Percentiles rank a stretch among this genome's conserved stretches.
These are phyloP conservation scores for Ips typographus DNA, from an alignment of 1,140 invertebrate species.

Conservation along the genomic window DNA sequence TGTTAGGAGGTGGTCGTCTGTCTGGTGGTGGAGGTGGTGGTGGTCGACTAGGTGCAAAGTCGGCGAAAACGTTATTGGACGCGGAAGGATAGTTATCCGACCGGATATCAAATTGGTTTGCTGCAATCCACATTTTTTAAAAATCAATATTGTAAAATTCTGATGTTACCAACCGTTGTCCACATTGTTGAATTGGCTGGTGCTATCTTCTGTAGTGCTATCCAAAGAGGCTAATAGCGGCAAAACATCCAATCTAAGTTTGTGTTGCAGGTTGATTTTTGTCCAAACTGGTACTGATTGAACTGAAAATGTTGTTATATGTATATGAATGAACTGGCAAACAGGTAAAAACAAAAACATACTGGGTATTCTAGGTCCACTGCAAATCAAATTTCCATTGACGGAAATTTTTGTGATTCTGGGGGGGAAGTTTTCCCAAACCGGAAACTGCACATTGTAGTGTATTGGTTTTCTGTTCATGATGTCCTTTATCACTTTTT, in stretches of 20 bases:
- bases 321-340: not conserved
- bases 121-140: not conserved
- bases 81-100: not conserved
- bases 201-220: constrained; percentile 11
- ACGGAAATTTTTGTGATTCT: constrained; percentile 47
- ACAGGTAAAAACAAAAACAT: constrained; percentile 22
- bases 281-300: constrained; percentile 42
- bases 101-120: constrained; percentile 1
- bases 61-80: not conserved
- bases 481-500: constrained; percentile 42
- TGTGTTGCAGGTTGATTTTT: constrained; percentile 47
- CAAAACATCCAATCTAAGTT: constrained; percentile 38
- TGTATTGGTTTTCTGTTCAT: constrained; percentile 41
- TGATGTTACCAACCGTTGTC: not conserved
- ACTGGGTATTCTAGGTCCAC: constrained; percentile 43
- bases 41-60: not conserved
- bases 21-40: not conserved
- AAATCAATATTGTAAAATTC: not conserved
- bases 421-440: constrained; percentile 44
- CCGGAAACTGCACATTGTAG: constrained; percentile 46
- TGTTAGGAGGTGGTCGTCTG: not conserved
- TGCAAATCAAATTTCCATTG: constrained; percentile 47
- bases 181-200: constrained; percentile 19
- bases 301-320: constrained; percentile 35
- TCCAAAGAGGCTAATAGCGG: constrained; percentile 30